A percentile compares a stretch with the other conserved stretches of the same genome.
Evolutionary conservation across 2,888 invertebrate genomes (phyloP).

Genomic region (Mesorhabditis sp.): DNA sequence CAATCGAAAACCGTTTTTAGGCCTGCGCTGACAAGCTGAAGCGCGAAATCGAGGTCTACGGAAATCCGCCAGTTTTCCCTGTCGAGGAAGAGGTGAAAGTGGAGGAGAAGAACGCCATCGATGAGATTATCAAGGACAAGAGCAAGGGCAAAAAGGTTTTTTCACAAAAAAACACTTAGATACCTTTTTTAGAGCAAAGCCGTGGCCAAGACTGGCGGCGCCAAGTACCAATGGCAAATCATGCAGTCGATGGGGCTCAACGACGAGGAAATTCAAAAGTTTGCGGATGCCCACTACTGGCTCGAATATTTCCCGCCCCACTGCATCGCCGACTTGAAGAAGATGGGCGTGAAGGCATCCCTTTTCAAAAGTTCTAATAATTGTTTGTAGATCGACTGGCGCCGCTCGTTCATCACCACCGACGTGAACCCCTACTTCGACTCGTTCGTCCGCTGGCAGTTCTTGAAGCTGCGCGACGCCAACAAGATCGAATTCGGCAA

Average conservation of each 20-base stretch:
- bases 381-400: constrained; percentile 81
- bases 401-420: constrained; percentile 94
- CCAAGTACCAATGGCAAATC: constrained; percentile 97
- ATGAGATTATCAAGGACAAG: constrained; percentile 73
- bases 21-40: constrained; percentile 96
- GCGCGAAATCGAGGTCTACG: constrained; percentile 84
- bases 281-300: constrained; percentile 87
- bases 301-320: constrained; percentile 92
- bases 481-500: constrained; percentile 94
- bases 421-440: constrained; percentile 95
- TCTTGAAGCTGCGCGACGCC: constrained; percentile 73
- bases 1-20: constrained; percentile 32
- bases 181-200: constrained; percentile 75
- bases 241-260: constrained; percentile 86
- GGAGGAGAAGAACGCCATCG: constrained; percentile 44
- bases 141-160: constrained; percentile 76
- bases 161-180: constrained; percentile 58
- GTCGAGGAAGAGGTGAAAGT: constrained; percentile 61
- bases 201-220: constrained; percentile 79
- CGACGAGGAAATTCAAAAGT: constrained; percentile 84
- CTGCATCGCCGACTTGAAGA: constrained; percentile 78
- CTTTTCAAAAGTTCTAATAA: constrained; percentile 3
- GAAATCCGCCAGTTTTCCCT: constrained; percentile 81
- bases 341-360: constrained; percentile 80
- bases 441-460: constrained; percentile 96